Evolutionary conservation across 2,888 invertebrate genomes (phyloP).

Genomic region (Gymnoscelis rufifasciata): DNA sequence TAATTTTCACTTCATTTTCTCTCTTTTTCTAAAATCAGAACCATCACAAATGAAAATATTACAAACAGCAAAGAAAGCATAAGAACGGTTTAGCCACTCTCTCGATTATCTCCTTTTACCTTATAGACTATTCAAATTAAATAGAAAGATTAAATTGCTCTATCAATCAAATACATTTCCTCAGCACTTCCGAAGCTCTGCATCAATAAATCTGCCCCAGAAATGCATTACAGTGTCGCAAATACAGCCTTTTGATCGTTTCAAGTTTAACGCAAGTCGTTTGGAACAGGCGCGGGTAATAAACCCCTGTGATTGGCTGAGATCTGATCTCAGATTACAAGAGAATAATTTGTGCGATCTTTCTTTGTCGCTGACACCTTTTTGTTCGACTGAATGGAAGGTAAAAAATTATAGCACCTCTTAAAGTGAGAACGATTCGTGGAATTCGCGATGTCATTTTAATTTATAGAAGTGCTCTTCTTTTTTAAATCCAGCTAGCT

Average conservation of each 20-base stretch:
- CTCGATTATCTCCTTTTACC: no score
- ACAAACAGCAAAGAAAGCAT: no score
- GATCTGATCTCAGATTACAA: slow-evolving; percentile 21
- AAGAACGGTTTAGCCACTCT: no score
- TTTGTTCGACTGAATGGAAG: slow-evolving; percentile 7
- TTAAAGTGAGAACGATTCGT: not conserved
- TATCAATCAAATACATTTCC: not conserved
- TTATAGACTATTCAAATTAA: no score
- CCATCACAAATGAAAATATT: no score
- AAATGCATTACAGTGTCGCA: slow-evolving; percentile 10
- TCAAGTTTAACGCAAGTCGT: slow-evolving; percentile 18
- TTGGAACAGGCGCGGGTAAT: slow-evolving; percentile 23
- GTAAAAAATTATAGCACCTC: not conserved
- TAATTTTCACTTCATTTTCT: no score
- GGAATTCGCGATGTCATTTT: not conserved
- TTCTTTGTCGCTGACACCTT: slow-evolving; percentile 21
- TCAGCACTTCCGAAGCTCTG: no score
- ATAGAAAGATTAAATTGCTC: no score
- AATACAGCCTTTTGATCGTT: slow-evolving; percentile 2
- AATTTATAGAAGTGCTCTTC: no score
- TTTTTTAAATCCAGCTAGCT: no score
- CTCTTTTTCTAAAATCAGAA: no score
- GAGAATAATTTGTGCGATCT: slow-evolving; percentile 21
- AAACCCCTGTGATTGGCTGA: slow-evolving; percentile 21
- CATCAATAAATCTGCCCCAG: slow-evolving; percentile 2